Base-by-base conservation (phyloP, 2,113 vertebrate species). In the Anser brachyrhynchus region DNA sequence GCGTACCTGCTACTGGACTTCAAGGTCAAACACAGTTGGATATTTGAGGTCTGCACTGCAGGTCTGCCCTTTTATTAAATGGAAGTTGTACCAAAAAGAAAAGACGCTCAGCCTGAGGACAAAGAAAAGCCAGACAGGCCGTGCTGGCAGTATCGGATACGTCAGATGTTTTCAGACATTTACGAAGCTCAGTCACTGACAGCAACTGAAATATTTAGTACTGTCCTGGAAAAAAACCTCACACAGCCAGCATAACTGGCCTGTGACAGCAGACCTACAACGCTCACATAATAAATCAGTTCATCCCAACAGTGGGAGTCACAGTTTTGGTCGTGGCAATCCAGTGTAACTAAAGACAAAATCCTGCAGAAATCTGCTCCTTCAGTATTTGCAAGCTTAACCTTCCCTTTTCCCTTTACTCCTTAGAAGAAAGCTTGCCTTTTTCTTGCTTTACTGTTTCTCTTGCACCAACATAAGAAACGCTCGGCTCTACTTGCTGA, bases 341-440 rank as follows among this genome's bases (percentile, higher is more conserved):
- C 16, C 55, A 22, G 13, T 6, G 10, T 2, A n/a, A 58, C 11
- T 7, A 31, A 37, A 67, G 8, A 31, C 1, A 6, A 0, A 4
- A 46, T 0, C 1, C 18, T 41, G 19, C 12, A 92, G 9, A 31
- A 75, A n/a, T 10, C 19, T 17, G 16, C 3, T 62, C 43, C 49
- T 23, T 37, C 18, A 18, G 9, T 22, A 74, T 2, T 52, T 28
- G 51, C 0, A 3, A 52, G 39, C 43, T 89, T 3, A 51, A 61
- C 21, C 21, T 61, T 29, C 33, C 35, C 6, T 52, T 25, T 44
- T 22, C 46, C 16, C 26, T 62, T 15, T 52, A 12, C 43, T 58
- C 51, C 52, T 64, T 4, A 37, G 20, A 35, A 20, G 13, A n/a
- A 9, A 67, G 26, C 8, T n/a, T 39, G 11, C 6, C 15, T 52